phyloP scores from a whole-genome alignment of 1,140 invertebrate genomes.

The Sitophilus oryzae region DNA sequence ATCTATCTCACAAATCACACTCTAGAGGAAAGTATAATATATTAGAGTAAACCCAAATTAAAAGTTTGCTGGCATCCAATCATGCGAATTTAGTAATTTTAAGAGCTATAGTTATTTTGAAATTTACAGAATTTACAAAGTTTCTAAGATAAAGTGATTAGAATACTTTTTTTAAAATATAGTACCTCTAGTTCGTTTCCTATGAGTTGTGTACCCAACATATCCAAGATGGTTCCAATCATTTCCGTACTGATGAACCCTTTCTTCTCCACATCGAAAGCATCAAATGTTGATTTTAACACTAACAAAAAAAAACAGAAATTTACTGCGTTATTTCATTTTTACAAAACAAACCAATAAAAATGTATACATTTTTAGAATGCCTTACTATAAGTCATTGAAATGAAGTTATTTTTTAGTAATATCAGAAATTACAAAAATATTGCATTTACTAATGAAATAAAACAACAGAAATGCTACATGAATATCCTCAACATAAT shows the following conservation, averaged over 20 bases:
- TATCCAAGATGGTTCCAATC: conserved; percentile 70
- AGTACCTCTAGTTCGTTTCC: conserved; percentile 57
- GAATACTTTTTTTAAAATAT: too few relatives aligned
- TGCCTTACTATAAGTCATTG: too few relatives aligned
- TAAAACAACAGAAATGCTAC: too few relatives aligned
- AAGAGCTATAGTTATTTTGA: conserved; percentile 2
- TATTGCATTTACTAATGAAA: too few relatives aligned
- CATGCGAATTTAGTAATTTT: neutral
- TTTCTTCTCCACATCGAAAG: conserved; percentile 72
- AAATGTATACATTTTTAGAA: too few relatives aligned
- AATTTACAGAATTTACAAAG: neutral
- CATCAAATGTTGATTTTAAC: conserved; percentile 70
- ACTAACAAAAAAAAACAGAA: conserved; percentile 47
- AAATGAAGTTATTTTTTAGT: too few relatives aligned
- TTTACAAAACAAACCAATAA: neutral
- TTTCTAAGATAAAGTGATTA: too few relatives aligned
- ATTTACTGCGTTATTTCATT: conserved; percentile 4
- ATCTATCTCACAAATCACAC: conserved; percentile 42
- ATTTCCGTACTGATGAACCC: conserved; percentile 67
- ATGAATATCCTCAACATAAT: too few relatives aligned
- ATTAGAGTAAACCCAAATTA: neutral
- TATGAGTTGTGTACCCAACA: conserved; percentile 67
- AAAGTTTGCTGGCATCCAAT: conserved; percentile 1
- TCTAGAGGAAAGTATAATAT: conserved; percentile 45
- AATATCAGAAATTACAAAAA: too few relatives aligned